Conservation (phyloP, 2,797 vertebrate species). For the Avahi laniger region DNA sequence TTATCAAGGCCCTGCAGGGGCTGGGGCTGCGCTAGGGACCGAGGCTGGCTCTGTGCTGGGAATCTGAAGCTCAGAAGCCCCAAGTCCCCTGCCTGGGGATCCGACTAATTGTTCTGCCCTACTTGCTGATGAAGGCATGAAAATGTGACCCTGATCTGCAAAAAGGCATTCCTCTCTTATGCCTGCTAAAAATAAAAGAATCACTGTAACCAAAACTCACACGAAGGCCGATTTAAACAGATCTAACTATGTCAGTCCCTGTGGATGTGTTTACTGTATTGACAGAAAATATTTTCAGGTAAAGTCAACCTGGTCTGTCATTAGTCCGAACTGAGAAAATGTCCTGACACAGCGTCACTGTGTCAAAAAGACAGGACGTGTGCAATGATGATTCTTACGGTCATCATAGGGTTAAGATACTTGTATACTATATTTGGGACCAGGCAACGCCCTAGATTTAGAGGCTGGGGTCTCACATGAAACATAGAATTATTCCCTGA, state of each 20-base stretch:
- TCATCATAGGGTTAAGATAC: background rate
- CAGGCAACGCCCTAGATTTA: background rate
- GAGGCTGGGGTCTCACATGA: fast-evolving
- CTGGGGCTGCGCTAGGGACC: background rate
- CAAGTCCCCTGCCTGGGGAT: background rate
- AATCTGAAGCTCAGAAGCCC: background rate
- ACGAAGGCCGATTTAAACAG: background rate
- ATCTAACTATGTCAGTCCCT: background rate
- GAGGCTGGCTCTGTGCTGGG: background rate
- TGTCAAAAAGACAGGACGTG: background rate
- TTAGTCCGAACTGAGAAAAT: background rate
- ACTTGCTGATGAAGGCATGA: conserved; percentile 19
- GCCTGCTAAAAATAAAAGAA: conserved; percentile 45
- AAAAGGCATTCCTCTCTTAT: background rate
- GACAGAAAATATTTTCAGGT: background rate
- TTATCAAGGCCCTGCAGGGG: fast-evolving
- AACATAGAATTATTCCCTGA: background rate
- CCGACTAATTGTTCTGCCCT: background rate
- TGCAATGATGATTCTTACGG: background rate
- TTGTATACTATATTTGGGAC: background rate
- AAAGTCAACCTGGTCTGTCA: background rate
- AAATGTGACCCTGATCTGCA: background rate
- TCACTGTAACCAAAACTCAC: background rate
- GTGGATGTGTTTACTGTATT: background rate
- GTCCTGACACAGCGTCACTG: background rate